Conservation (phyloP, 2,888 invertebrate species). For the Aphrophora alni region DNA sequence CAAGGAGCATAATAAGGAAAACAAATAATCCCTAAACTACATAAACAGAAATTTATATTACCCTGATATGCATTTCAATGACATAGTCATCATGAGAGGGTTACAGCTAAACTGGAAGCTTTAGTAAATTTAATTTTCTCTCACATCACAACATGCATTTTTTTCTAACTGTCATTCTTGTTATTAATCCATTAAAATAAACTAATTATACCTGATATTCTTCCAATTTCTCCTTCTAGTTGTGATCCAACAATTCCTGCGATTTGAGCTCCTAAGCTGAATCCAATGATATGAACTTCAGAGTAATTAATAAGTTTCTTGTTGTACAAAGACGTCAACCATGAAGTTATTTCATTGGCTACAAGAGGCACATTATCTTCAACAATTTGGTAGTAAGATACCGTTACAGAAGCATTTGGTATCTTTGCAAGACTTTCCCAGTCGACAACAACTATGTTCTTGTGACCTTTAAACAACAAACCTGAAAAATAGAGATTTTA, state of each 20-base stretch:
- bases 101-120: too few relatives aligned
- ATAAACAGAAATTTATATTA: too few relatives aligned
- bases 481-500: neutral
- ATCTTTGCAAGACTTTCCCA: neutral
- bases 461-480: neutral
- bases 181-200: too few relatives aligned
- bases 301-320: neutral
- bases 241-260: neutral
- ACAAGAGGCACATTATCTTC: neutral
- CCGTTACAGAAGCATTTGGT: neutral
- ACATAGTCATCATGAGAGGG: too few relatives aligned
- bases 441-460: neutral
- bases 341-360: slow-evolving; percentile 1
- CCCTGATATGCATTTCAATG: too few relatives aligned
- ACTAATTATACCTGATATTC: neutral
- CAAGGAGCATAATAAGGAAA: too few relatives aligned
- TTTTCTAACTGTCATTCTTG: too few relatives aligned
- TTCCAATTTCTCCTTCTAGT: neutral
- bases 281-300: neutral
- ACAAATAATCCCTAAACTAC: too few relatives aligned
- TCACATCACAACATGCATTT: too few relatives aligned
- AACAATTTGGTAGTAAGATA: neutral
- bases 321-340: neutral
- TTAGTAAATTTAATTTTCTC: too few relatives aligned
- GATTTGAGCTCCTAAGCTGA: neutral